Base-by-base conservation (phyloP, 1,140 invertebrate genomes). In the Pachypsylla venusta region DNA sequence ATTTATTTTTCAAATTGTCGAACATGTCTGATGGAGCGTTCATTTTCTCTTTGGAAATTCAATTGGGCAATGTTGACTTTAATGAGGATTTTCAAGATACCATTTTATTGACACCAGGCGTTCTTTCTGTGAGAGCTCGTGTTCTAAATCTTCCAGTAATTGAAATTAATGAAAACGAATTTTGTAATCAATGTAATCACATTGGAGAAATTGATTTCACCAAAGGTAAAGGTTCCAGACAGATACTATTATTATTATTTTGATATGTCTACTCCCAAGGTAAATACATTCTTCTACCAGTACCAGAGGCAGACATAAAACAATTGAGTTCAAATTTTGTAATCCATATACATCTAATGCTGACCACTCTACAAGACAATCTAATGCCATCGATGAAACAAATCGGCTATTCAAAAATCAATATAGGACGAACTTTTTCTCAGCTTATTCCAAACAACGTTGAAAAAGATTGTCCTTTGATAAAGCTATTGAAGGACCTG, bases 41-140 rank as follows among this genome's bases (percentile, higher is more conserved):
- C 7, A 48, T 48, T 22, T 19, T 48, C 16, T 48, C 42, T 19
- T 4, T 48, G n/a, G 42, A 48, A 48, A 48, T 48, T n/a, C 42
- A 48, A n/a, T 48, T 48, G 16, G 42, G 42, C 4, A 48, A 48
- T 48, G 42, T 48, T 19, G n/a, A 48, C 7, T 48, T 48, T 3
- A 48, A 48, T 48, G 42, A 48, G 4, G 16, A 48, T n/a, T 48
- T 48, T 19, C n/a, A 48, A 48, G 42, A 48, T 19, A n/a, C n/a
- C n/a, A n/a, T n/a, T n/a, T 4, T 19, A 7, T 19, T 7, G 16
- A 4, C 4, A n/a, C 16, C 7, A 7, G 42, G 42, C 22, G 42
- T 48, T 7, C 42, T 48, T 48, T 10, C 42, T 48, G 42, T 48
- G 3, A 5, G 42, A 48, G 42, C 42, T 7, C 16, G 22, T 7